phyloP scores from a whole-genome alignment of 2,888 invertebrate genomes.

The Aleiodes testaceus region DNA sequence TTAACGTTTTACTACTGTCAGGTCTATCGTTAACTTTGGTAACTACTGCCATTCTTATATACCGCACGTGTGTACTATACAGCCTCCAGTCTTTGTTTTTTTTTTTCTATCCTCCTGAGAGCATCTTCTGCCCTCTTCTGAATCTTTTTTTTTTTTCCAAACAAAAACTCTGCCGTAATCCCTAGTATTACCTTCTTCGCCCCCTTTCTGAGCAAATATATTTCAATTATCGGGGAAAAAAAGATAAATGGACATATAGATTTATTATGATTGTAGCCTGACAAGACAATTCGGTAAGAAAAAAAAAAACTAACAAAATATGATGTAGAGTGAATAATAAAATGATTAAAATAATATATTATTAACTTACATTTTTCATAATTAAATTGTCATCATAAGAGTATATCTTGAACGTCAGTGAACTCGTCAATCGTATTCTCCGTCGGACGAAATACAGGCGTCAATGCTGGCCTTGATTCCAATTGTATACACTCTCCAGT shows the following conservation, averaged over 20 bases:
- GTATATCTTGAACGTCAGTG: constrained; percentile 47
- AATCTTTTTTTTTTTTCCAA: not conserved
- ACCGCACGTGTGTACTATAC: constrained; percentile 13
- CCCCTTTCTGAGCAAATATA: not conserved
- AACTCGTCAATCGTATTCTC: constrained; percentile 41
- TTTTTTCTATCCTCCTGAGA: constrained; percentile 7
- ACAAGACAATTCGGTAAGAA: no score
- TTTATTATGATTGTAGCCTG: no score
- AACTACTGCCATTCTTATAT: constrained; percentile 24
- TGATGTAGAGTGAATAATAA: no score
- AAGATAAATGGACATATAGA: not conserved
- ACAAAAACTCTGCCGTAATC: not conserved
- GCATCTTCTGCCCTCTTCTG: constrained; percentile 10
- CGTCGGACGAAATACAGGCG: constrained; percentile 40
- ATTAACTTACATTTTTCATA: constrained; percentile 24
- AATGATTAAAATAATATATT: no score
- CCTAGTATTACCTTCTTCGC: not conserved
- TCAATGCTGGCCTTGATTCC: constrained; percentile 55
- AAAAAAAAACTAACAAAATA: no score
- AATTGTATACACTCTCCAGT: constrained; percentile 63
- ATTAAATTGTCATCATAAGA: constrained; percentile 32
- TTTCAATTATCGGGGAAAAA: not conserved
- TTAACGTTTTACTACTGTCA: constrained; percentile 42
- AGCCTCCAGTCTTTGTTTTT: not conserved
- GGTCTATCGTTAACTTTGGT: constrained; percentile 31